Percentiles rank a stretch among this genome's conserved stretches.
phyloP scores from a whole-genome alignment of 2,113 vertebrate species.

The Ceuthmochares aereus region DNA sequence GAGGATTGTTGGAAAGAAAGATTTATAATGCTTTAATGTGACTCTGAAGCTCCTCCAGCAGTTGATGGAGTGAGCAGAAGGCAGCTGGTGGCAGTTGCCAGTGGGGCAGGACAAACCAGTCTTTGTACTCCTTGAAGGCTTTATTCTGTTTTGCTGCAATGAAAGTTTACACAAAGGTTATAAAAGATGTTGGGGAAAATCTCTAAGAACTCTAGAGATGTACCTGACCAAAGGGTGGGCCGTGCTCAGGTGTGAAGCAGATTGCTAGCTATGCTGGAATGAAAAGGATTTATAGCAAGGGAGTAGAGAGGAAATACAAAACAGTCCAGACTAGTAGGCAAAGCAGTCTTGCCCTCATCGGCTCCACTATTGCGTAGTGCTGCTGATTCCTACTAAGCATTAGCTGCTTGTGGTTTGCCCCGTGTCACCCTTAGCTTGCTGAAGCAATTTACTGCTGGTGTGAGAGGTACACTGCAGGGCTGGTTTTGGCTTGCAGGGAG shows the following conservation, averaged over 20 bases:
- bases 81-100: neutral
- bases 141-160: neutral
- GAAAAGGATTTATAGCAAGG: neutral
- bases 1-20: neutral
- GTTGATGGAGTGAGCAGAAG: neutral
- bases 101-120: neutral
- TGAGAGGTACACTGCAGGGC: neutral
- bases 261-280: neutral
- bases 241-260: neutral
- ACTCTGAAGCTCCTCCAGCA: neutral
- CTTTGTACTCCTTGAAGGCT: neutral
- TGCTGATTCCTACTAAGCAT: neutral
- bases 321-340: neutral
- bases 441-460: neutral
- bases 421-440: neutral
- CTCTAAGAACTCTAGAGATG: neutral
- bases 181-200: neutral
- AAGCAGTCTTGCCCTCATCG: neutral
- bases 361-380: neutral
- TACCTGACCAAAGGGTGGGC: neutral
- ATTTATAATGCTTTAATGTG: neutral
- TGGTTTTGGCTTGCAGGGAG: neutral
- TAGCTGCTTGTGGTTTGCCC: neutral
- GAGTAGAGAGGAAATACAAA: neutral
- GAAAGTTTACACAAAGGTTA: neutral